These are phyloP conservation scores for Lissonota sp. DNA, from an alignment of 2,888 invertebrate genomes.

Conservation along the genomic window DNA sequence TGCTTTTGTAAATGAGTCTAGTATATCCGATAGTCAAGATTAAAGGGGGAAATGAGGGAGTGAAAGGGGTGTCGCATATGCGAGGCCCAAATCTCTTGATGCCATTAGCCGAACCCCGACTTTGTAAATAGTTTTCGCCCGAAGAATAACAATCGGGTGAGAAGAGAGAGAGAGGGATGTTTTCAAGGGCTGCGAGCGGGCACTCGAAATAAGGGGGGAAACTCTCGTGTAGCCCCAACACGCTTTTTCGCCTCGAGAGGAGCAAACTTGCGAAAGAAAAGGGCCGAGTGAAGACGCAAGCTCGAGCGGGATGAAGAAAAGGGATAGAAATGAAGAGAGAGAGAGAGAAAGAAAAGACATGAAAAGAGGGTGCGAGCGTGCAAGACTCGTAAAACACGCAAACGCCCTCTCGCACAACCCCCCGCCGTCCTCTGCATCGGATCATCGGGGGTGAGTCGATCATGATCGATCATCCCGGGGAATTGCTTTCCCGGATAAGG, in stretches of 20 bases:
- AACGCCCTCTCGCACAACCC: slow-evolving; percentile 64
- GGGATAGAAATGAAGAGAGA: slow-evolving; percentile 65
- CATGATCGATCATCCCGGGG: slow-evolving; percentile 80
- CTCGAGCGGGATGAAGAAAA: slow-evolving; percentile 60
- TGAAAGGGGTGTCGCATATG: slow-evolving; percentile 71
- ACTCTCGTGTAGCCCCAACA: slow-evolving; percentile 69
- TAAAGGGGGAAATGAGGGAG: not conserved
- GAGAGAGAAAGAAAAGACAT: slow-evolving; percentile 69
- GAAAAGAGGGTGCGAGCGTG: slow-evolving; percentile 67
- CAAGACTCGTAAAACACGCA: slow-evolving; percentile 68
- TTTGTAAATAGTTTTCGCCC: slow-evolving; percentile 83
- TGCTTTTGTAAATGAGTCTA: slow-evolving; percentile 51
- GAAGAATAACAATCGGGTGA: slow-evolving; percentile 81
- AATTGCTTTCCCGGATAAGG: slow-evolving; percentile 76
- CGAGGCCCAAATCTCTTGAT: slow-evolving; percentile 80
- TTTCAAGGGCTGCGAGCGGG: slow-evolving; percentile 43
- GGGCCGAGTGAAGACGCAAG: slow-evolving; percentile 57
- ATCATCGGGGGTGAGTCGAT: slow-evolving; percentile 72
- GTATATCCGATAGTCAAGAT: slow-evolving; percentile 47
- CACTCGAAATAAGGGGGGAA: slow-evolving; percentile 50
- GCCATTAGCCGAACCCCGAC: slow-evolving; percentile 80
- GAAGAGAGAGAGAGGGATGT: slow-evolving; percentile 39
- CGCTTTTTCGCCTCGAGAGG: slow-evolving; percentile 55
- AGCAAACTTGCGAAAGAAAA: slow-evolving; percentile 68
- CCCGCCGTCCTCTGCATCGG: slow-evolving; percentile 58